These are phyloP conservation scores for Apodemus speciosus DNA, from an alignment of 2,113 vertebrate species.

Conservation along the genomic window DNA sequence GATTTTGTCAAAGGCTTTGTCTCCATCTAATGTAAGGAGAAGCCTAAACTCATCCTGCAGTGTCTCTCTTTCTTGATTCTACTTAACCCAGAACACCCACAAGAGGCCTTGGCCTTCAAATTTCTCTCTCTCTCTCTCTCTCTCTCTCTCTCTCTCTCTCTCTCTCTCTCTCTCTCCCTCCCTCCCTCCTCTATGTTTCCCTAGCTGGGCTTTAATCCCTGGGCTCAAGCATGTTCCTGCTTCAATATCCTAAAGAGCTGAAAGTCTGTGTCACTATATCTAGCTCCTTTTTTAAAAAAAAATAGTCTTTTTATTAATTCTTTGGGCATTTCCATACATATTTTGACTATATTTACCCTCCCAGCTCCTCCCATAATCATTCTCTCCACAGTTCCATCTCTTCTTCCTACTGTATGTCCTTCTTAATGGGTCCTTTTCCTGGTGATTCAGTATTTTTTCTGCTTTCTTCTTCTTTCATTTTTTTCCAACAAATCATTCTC, in stretches of 20 bases:
- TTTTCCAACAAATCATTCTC: slow-evolving; percentile 12
- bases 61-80: too few relatives aligned
- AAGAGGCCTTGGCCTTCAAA: too few relatives aligned
- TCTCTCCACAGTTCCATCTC: neutral
- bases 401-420: neutral
- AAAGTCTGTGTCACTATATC: neutral
- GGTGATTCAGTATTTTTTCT: neutral
- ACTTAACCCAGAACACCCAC: too few relatives aligned
- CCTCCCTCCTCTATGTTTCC: neutral
- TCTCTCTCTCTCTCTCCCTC: too few relatives aligned
- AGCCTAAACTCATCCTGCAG: too few relatives aligned
- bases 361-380: neutral
- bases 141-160: too few relatives aligned
- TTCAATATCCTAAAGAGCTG: neutral
- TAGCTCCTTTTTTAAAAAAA: neutral
- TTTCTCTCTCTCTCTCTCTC: too few relatives aligned
- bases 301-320: neutral
- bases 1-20: too few relatives aligned
- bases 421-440: neutral
- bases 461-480: neutral
- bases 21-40: too few relatives aligned
- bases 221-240: neutral
- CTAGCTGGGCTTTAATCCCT: neutral
- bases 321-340: neutral
- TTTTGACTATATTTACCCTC: neutral